Base-by-base conservation (phyloP, 2,113 vertebrate genomes). In the Osmerus mordax region DNA sequence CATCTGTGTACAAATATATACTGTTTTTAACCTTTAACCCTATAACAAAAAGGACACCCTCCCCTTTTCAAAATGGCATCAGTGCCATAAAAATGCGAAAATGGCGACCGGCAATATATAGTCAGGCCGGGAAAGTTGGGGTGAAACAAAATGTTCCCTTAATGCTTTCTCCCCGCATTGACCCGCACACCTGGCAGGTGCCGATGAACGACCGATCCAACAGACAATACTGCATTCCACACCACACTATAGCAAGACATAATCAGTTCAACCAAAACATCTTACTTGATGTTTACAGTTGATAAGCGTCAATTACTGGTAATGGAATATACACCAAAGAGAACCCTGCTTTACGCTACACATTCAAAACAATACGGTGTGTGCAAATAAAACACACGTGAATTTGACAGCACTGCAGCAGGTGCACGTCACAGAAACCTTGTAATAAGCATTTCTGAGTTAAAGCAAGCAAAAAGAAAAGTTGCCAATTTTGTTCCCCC, bases 31-130 rank as follows among this genome's bases (percentile, higher is more conserved):
- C 15, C 7, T 14, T 54, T 13, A 59, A 55, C 73, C 63, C 15
- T 9, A 7, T 62, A 28, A 15, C 25, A 23, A 60, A 13, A 19
- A n/a, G 15, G 28, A 23, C 8, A 25, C 74, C 71, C 63, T 67
- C 52, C 61, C 63, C 29, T 63, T 70, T 60, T 75, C 74, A 53
- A 68, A 86, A 86, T 79, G 79, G 79, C 75, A 67, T 58, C 75
- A 72, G n/a, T 6, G 47, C 15, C 19, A 32, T 60, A n/a, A 74
- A 28, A 60, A 63, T 18, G n/a, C 69, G 61, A 81, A 85, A 69
- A 85, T 84, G 84, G 69, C 80, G 83, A 68, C 80, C 12, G 69
- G 41, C 19, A 55, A 41, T 67, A 67, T 53, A 16, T 56, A 56
- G 7, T 56, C 4, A 56, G 14, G n/a, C 54, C 54, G 7, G n/a